Evolutionary conservation across 2,113 vertebrate species (phyloP).

Genomic region (Ophthalmolycus amberensis): DNA sequence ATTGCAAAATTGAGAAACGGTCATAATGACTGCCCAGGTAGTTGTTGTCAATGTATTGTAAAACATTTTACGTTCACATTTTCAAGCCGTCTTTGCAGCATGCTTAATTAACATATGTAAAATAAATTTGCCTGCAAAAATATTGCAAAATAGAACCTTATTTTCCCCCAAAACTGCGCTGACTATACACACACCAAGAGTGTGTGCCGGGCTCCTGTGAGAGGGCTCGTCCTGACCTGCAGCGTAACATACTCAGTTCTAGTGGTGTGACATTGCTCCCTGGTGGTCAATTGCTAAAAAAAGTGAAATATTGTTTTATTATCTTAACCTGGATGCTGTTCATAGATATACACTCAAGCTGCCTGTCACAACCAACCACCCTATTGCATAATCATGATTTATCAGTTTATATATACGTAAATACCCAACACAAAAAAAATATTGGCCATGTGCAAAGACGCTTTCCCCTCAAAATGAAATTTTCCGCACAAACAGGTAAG

Average conservation of each 20-base stretch:
- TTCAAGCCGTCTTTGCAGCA: not conserved
- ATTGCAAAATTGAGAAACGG: not conserved
- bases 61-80: not conserved
- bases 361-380: not conserved
- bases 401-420: not conserved
- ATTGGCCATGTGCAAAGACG: too few relatives aligned
- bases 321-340: not conserved
- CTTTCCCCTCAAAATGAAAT: too few relatives aligned
- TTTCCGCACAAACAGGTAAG: too few relatives aligned
- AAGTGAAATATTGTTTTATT: not conserved
- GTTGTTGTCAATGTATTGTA: not conserved
- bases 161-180: not conserved
- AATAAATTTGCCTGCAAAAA: not conserved
- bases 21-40: not conserved
- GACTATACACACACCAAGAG: not conserved
- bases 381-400: not conserved
- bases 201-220: not conserved
- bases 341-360: too few relatives aligned
- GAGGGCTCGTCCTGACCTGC: not conserved
- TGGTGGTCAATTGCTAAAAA: conserved; percentile 2
- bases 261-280: not conserved
- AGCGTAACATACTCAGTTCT: not conserved
- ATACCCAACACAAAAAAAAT: not conserved
- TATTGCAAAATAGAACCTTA: not conserved
- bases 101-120: not conserved